Base-by-base conservation (phyloP, 92 coral and sea anemone genomes). In the Zoanthus sansibaricus region DNA sequence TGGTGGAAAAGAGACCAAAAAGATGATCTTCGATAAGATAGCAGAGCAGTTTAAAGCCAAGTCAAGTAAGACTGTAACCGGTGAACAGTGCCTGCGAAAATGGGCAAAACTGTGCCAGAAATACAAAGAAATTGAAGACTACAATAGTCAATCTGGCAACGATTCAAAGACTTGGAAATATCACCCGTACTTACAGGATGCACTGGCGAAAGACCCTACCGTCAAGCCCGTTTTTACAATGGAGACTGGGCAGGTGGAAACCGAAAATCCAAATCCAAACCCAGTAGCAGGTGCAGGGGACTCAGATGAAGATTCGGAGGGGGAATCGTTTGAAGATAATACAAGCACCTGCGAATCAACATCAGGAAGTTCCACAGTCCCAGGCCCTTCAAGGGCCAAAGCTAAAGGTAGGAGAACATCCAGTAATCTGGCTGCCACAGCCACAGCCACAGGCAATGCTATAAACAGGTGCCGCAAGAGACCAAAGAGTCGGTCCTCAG, bases 261-360 rank as follows among this genome's bases (percentile, higher is more conserved):
- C 79, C 62, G 79, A 75, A 75, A 75, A 49, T 75, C 79, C 79
- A 75, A 75, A 75, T 75, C 79, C 79, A 75, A 75, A 75, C 79
- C 79, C 64, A 75, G 79, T 75, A 17, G 79, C 79, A 49, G 79
- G 79, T 75, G 62, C 79, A 75, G 79, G 44, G 79, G 79, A 75
- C 79, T 75, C 79, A 75, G 79, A 75, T 75, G 79, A 48, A 75
- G 79, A 75, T 75, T 75, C 79, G 79, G 61, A 47, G 79, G 79
- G 48, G 79, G 79, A 75, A 75, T 75, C 79, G 79, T 75, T 75
- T 75, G 79, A 48, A 75, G 79, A 48, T 75, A 75, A 75, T 75
- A 75, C 79, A 75, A 75, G 79, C 79, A 75, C 79, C 79, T 75
- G 64, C 79, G 79, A 75, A 75, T 75, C 79, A 75, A 48, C 79